A percentile compares a stretch with the other conserved stretches of the same genome.
Evolutionary conservation across 2,888 invertebrate species (phyloP).

Genomic region (Volucella inanis): DNA sequence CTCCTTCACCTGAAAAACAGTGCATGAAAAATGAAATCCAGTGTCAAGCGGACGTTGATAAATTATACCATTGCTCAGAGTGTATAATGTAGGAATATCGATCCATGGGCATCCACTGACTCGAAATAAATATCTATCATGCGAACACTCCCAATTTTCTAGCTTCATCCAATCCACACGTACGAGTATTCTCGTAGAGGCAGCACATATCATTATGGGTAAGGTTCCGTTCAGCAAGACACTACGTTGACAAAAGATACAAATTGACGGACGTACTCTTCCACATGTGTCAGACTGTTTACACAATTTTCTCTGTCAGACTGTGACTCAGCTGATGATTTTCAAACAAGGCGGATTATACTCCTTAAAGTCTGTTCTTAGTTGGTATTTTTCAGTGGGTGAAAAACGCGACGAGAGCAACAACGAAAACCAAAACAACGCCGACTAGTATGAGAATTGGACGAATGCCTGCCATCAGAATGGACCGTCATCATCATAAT

Average conservation of each 20-base stretch:
- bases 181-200: constrained; percentile 2
- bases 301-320: background rate
- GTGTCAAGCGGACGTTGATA: constrained; percentile 64
- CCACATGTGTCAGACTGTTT: constrained; percentile 17
- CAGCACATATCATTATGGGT: constrained; percentile 9
- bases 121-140: constrained; percentile 53
- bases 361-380: no score
- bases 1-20: constrained; percentile 30
- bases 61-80: constrained; percentile 38
- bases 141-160: background rate
- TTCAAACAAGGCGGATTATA: background rate
- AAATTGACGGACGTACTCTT: constrained; percentile 20
- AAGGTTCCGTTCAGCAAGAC: no score
- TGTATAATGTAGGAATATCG: constrained; percentile 59
- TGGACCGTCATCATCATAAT: background rate
- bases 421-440: background rate
- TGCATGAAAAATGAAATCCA: constrained; percentile 57
- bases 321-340: constrained; percentile 4
- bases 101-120: constrained; percentile 39
- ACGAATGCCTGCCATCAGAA: background rate
- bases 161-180: background rate
- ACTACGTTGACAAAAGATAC: constrained; percentile 17
- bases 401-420: background rate
- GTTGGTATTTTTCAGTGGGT: no score
- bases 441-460: background rate